Base-by-base conservation (phyloP, 2,888 invertebrate genomes). In the Diaprepes abbreviatus region DNA sequence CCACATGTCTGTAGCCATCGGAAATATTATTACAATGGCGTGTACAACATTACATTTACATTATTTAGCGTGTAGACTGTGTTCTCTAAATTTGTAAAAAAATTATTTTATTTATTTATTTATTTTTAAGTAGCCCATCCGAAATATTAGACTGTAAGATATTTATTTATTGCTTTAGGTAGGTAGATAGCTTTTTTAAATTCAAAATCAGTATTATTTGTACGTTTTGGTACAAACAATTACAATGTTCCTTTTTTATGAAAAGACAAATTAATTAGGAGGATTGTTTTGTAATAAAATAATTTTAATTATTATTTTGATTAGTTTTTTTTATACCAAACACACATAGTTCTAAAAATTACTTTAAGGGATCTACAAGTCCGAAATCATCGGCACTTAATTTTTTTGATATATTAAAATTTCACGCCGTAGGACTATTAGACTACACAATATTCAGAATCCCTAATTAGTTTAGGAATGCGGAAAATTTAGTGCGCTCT, bases 1-100 rank as follows among this genome's bases (percentile, higher is more conserved):
- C 59, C 95, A 95, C 85, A 90, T 92, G 81, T 87, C 86, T 70
- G 92, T 94, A 76, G 94, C 94, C 10, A 90, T 93, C 83, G 93
- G 93, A 65, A 95, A 95, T 79, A 89, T 95, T 84, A 85, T 89
- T 19, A 87, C 90, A 0, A 88, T 92, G 84, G 87, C 86, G 5
- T 90, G 90, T 77, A 91, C 91, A 7, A 87, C 89, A 50, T 84
- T 91, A 71, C 92, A 92, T 82, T 83, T 92, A 64, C 86, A 90
- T 81, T 90, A 91, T 82, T 85, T 92, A 70, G 80, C 84, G 45
- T 76, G 79, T 70, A 77, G 75, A 73, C 40, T 78, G 31, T 77
- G 76, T 69, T 60, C 66, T 45, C 50, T 76, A 2, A 60, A 69
- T 12, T 62, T 73, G 31, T 73, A 71, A 64, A 45, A 24, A 62